Evolutionary conservation across 2,797 vertebrate genomes (phyloP), one percentile per base, ranked within the genome.

Genomic region (Miichthys miiuy): DNA sequence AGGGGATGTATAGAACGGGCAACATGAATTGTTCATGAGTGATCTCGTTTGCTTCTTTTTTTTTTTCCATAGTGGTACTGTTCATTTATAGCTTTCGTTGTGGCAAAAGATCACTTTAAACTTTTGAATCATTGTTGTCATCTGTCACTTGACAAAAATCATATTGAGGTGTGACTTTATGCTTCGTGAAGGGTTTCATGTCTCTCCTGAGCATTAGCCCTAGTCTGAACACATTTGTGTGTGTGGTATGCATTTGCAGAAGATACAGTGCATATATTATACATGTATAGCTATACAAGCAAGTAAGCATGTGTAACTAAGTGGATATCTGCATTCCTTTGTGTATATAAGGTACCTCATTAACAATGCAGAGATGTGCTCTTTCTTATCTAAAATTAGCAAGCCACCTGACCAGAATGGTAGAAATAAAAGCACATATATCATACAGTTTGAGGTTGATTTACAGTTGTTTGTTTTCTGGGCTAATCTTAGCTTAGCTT

Each of bases 301-400:
- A 75, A 56, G 38, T 41, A 34, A 72, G 78, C 73, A 73, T 72
- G 75, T 82, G 76, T 81, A 80, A 63, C 68, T 55, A 60, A 79
- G 66, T 64, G 58, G 46, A 48, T 68, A 83, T 90, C 85, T 87
- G 82, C 77, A 77, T 85, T 70, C 30, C 63, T 81, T 66, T 82
- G 64, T 79, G 48, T 82, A 47, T 64, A 50, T 30, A 62, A 81
- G 62, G 62, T 18, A 42, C 17, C 62, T 89, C 86, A 86, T 91
- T 86, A 88, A 86, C 73, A 76, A 75, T 88, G 75, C 68, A 89
- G 77, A 65, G 25, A 77, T 65, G 55, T 68, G 50, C 72, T 54
- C 54, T 65, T 41, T 4, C n/a, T 64, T 54, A 47, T 80, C 81
- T 85, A 87, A 89, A 88, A 84, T 78, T 73, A 83, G 64, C 50